phyloP scores from a whole-genome alignment of 2,113 vertebrate genomes.

The Oreocharis arfaki region DNA sequence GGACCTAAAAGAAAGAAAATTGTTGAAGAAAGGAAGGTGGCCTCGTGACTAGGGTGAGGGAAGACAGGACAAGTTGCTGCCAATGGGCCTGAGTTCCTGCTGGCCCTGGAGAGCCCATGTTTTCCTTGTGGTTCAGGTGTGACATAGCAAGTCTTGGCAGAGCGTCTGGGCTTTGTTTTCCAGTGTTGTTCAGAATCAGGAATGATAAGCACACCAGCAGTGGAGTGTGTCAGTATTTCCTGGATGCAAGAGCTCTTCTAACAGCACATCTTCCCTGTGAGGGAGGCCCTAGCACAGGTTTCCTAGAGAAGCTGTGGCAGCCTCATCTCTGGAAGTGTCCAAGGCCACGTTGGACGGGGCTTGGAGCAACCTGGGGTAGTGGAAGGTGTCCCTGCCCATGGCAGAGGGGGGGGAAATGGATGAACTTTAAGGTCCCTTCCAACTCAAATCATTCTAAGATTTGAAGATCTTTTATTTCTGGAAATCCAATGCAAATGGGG shows the following conservation, averaged over 20 bases:
- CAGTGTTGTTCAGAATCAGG: neutral
- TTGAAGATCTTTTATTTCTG: neutral
- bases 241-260: neutral
- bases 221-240: neutral
- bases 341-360: rapidly evolving
- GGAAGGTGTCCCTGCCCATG: no score
- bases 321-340: neutral
- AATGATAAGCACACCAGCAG: neutral
- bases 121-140: conserved; percentile 23
- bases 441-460: neutral
- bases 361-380: rapidly evolving
- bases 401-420: neutral
- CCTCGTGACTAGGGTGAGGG: neutral
- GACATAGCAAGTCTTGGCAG: neutral
- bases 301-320: neutral
- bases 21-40: neutral
- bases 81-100: neutral
- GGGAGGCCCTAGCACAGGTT: neutral
- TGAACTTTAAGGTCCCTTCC: neutral
- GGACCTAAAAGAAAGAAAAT: neutral
- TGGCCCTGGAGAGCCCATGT: neutral
- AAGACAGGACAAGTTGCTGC: neutral
- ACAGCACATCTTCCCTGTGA: neutral
- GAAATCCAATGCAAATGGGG: neutral
- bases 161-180: conserved; percentile 2